phyloP scores from a whole-genome alignment of 2,113 vertebrate genomes.

The Megaleporinus macrocephalus region DNA sequence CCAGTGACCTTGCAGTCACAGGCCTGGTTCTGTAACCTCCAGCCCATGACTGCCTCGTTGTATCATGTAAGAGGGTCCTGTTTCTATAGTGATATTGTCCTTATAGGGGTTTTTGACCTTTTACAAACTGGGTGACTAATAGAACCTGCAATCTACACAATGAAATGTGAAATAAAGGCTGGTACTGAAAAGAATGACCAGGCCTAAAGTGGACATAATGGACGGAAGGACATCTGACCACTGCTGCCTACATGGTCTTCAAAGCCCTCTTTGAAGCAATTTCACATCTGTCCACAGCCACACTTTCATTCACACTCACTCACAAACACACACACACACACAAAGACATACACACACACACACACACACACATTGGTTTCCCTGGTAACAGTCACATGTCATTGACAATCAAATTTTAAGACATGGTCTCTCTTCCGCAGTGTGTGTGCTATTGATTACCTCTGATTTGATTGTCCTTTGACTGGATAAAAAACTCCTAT shows the following conservation, averaged over 20 bases:
- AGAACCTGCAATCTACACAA: not conserved
- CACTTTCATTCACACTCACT: too few species aligned
- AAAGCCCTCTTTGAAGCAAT: not conserved
- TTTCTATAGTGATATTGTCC: too few species aligned
- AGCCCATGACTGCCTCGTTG: too few species aligned
- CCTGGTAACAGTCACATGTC: constrained; percentile 34
- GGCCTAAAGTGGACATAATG: not conserved
- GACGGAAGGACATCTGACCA: not conserved
- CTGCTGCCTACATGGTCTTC: constrained; percentile 9
- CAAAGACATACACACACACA: not conserved
- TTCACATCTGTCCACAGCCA: not conserved
- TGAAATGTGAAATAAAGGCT: not conserved
- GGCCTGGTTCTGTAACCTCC: too few species aligned
- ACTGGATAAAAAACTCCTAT: not conserved
- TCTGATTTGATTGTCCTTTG: constrained; percentile 14
- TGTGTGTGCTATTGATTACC: constrained; percentile 16
- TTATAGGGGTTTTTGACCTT: not conserved
- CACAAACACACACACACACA: not conserved
- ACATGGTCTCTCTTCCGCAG: constrained; percentile 7
- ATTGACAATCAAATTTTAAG: constrained; percentile 31
- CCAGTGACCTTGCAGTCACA: too few species aligned
- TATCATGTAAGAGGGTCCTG: too few species aligned
- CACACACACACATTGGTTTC: constrained; percentile 14
- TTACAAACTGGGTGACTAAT: constrained; percentile 12
- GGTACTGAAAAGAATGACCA: not conserved